These are phyloP conservation scores for Phasianus colchicus DNA, from an alignment of 2,113 vertebrate genomes.

Conservation along the genomic window DNA sequence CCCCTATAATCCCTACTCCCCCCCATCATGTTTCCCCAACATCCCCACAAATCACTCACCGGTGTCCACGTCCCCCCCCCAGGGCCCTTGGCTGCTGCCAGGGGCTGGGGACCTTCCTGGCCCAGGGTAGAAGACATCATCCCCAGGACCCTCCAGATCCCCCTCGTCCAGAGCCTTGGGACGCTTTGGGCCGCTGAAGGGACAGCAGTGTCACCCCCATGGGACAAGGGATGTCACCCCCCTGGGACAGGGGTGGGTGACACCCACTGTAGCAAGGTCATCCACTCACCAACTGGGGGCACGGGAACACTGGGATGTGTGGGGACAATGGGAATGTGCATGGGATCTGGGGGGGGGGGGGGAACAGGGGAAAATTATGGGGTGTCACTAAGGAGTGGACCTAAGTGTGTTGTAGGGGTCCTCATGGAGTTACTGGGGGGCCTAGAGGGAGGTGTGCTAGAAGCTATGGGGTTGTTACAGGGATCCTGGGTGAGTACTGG, in stretches of 20 bases:
- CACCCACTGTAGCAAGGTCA: no score
- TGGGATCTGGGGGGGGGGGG: background rate
- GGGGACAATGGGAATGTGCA: background rate
- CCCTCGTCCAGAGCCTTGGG: slow-evolving; percentile 95
- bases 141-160: slow-evolving; percentile 95
- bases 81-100: slow-evolving; percentile 90
- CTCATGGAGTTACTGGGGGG: no score
- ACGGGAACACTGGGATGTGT: no score
- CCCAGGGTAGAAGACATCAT: slow-evolving; percentile 92
- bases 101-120: slow-evolving; percentile 92
- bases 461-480: no score
- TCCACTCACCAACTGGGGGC: no score
- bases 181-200: slow-evolving; percentile 90
- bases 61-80: slow-evolving; percentile 94
- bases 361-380: no score
- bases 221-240: no score
- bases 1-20: background rate
- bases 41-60: slow-evolving; percentile 72
- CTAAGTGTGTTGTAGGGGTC: no score
- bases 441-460: no score
- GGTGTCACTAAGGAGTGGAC: no score
- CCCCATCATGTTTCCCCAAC: background rate
- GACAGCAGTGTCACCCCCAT: background rate
- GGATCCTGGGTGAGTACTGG: background rate
- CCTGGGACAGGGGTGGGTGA: no score